These are phyloP conservation scores for Hoplostethus atlanticus DNA, from an alignment of 2,797 vertebrate genomes.

Conservation along the genomic window DNA sequence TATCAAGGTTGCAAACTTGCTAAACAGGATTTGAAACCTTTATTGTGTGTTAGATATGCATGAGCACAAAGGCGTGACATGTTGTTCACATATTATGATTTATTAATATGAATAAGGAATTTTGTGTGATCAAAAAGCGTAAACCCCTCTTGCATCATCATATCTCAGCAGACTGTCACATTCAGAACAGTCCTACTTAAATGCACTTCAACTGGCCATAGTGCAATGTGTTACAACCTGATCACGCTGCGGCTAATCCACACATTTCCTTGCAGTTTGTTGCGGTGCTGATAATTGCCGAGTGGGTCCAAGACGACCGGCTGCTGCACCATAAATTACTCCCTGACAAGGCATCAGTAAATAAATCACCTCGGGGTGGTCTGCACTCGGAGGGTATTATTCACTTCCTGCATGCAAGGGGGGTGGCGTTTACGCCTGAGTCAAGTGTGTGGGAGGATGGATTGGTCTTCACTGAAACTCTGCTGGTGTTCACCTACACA, in stretches of 20 bases:
- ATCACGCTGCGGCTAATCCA: background rate
- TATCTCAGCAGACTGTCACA: too few relatives aligned
- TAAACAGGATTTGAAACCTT: too few relatives aligned
- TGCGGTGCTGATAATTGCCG: background rate
- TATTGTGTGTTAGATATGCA: too few relatives aligned
- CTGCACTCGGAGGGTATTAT: slow-evolving; percentile 56
- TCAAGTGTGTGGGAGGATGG: slow-evolving; percentile 50
- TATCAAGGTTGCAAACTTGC: too few relatives aligned
- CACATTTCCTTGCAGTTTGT: background rate
- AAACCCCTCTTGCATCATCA: too few relatives aligned
- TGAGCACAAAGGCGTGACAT: too few relatives aligned
- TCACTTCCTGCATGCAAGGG: slow-evolving; percentile 63
- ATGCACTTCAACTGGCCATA: background rate
- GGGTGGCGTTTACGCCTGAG: slow-evolving; percentile 56
- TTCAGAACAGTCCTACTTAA: too few relatives aligned
- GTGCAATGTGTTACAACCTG: background rate
- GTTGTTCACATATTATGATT: too few relatives aligned
- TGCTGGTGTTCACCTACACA: too few relatives aligned
- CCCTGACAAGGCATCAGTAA: slow-evolving; percentile 66
- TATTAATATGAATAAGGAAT: too few relatives aligned
- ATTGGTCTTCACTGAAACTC: slow-evolving; percentile 11
- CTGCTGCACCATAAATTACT: slow-evolving; percentile 66
- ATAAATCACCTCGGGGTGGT: slow-evolving; percentile 72
- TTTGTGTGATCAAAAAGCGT: too few relatives aligned
- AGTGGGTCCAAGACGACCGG: slow-evolving; percentile 47